Base-by-base conservation (phyloP, 1,140 invertebrate genomes). In the Galleria mellonella region DNA sequence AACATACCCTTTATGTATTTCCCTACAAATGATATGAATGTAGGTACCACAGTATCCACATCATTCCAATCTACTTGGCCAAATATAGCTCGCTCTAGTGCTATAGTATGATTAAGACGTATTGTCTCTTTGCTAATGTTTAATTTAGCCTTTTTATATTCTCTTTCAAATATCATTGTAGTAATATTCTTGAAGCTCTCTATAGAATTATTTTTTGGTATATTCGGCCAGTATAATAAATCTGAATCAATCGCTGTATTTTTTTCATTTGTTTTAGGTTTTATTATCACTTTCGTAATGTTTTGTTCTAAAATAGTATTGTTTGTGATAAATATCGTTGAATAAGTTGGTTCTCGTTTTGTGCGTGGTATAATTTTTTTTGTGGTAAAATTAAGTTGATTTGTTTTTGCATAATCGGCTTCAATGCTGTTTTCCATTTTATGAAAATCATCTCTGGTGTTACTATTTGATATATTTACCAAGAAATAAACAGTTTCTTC, bases 1-100 rank as follows among this genome's bases (percentile, higher is more conserved):
- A 83, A 48, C 13, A 69, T 51, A n/a, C 82, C 82, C 33, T 42
- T 71, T 13, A 76, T 55, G 45, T 83, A 75, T 73, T 85, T 85
- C 5, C 78, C 82, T 0, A 83, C 58, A 43, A 85, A 75, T 9
- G 72, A 74, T 35, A 76, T 60, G 42, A 85, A 83, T 1, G 62
- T 56, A 23, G 76, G 75, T 4, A 62, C 67, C 8, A 79, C 63
- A n/a, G 62, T 59, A 32, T 74, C 75, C 0, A 82, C 43, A 52
- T 85, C 71, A 41, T 77, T 56, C 78, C 78, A 83, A 51, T 83
- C 53, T 0, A 79, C 66, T 27, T 78, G 56, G 6, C 72, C 73
- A 43, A 85, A 79, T 65, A 83, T 78, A 30, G 71, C 74, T 32
- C 65, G 56, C 50, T 79, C 69, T 37, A 78, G 41, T 4, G 63